Evolutionary conservation across 2,797 vertebrate species (phyloP).

Genomic region (Arnoldichthys spilopterus): DNA sequence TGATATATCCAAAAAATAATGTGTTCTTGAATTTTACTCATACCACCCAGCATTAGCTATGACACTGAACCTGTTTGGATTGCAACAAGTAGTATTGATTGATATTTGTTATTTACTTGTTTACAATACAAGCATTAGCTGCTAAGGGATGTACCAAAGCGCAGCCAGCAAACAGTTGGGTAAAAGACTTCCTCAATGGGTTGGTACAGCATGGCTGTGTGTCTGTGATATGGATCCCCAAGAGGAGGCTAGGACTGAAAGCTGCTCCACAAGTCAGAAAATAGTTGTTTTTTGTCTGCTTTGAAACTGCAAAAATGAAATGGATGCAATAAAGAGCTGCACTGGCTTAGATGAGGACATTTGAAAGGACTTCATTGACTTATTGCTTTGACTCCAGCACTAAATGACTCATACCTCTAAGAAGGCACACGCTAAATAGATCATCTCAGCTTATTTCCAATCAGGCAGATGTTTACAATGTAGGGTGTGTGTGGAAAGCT

Average conservation of each 20-base stretch:
- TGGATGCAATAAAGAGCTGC: constrained; percentile 39
- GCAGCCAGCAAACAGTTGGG: constrained; percentile 37
- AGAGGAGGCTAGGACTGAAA: constrained; percentile 65
- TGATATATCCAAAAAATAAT: too few relatives aligned
- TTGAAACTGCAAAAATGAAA: constrained; percentile 60
- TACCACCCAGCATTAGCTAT: background rate
- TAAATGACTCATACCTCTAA: constrained; percentile 67
- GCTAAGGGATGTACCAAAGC: constrained; percentile 51
- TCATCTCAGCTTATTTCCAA: constrained; percentile 65
- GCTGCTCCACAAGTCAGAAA: constrained; percentile 56
- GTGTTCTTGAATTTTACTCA: background rate
- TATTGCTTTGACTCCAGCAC: constrained; percentile 65
- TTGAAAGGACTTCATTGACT: constrained; percentile 58
- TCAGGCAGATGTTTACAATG: constrained; percentile 59
- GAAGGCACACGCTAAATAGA: constrained; percentile 70
- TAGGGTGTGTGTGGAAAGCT: constrained; percentile 56
- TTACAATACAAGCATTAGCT: constrained; percentile 40
- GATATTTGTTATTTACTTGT: constrained; percentile 55
- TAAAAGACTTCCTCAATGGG: constrained; percentile 30
- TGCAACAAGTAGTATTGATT: constrained; percentile 22
- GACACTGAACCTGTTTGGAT: constrained; percentile 2
- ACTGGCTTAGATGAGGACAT: constrained; percentile 47
- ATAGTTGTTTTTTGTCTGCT: constrained; percentile 41
- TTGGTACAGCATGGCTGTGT: constrained; percentile 60
- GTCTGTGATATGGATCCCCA: constrained; percentile 69